phyloP scores from a whole-genome alignment of 2,113 vertebrate species.

The Zosterops pallidus region DNA sequence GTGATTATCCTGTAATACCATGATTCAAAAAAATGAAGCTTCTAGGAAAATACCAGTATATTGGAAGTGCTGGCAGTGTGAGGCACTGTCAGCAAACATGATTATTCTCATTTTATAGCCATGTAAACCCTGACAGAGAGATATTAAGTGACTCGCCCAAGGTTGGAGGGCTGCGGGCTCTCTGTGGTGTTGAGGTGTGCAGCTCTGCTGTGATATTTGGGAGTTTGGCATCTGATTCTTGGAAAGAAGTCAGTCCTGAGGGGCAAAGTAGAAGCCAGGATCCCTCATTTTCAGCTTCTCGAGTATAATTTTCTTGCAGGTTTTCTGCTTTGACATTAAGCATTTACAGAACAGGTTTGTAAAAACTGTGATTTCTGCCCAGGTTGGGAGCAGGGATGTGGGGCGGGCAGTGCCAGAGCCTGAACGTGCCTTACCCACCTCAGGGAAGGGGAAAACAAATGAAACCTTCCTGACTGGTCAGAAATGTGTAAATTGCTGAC shows the following conservation, averaged over 20 bases:
- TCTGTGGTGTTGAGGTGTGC: fast-evolving
- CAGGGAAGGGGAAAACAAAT: slow-evolving; percentile 69
- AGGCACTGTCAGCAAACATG: neutral
- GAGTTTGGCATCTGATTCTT: neutral
- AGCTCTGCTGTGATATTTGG: neutral
- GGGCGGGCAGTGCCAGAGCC: neutral
- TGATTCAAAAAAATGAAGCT: neutral
- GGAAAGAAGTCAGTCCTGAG: neutral
- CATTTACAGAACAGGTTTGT: neutral
- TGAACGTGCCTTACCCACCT: slow-evolving; percentile 32
- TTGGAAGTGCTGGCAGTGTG: neutral
- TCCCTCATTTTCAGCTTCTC: neutral
- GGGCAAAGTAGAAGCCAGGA: neutral
- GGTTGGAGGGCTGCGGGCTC: neutral
- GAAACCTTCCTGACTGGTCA: slow-evolving; percentile 91
- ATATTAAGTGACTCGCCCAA: neutral
- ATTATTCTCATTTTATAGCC: neutral
- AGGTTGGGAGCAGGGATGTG: neutral
- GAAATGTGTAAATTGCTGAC: slow-evolving; percentile 92
- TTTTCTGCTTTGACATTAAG: neutral
- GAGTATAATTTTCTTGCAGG: neutral
- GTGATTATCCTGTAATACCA: neutral
- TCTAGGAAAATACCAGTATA: neutral
- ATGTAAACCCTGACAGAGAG: neutral
- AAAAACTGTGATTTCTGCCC: neutral